phyloP scores from a whole-genome alignment of 2,888 invertebrate genomes.

The Trachelus troglodyta region DNA sequence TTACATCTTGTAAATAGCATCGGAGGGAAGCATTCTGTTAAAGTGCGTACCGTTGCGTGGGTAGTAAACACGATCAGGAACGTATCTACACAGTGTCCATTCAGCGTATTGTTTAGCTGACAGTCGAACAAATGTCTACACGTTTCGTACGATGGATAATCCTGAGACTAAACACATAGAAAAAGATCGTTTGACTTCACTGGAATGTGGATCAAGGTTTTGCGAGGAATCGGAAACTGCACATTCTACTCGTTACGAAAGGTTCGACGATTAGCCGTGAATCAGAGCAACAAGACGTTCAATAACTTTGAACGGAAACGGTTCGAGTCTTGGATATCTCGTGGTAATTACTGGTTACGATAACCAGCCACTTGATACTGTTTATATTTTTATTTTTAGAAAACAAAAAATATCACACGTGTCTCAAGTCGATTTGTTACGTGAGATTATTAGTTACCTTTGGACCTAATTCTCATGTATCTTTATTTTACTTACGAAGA shows the following conservation, averaged over 20 bases:
- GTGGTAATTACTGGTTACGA: not conserved
- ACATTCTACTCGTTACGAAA: not conserved
- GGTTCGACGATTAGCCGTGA: constrained; percentile 4
- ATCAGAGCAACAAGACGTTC: not conserved
- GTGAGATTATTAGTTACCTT: not conserved
- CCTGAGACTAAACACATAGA: not conserved
- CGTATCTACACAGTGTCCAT: not conserved
- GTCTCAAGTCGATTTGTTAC: not conserved
- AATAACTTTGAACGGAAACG: not conserved
- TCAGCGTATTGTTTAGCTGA: not conserved
- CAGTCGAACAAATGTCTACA: not conserved
- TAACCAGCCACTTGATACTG: not conserved
- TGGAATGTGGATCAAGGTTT: not conserved
- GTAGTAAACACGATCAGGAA: not conserved
- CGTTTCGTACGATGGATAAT: not conserved
- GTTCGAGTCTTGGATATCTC: not conserved
- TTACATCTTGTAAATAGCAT: not conserved
- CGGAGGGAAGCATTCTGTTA: not conserved
- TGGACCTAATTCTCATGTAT: not conserved
- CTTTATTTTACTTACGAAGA: not conserved
- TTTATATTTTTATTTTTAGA: not conserved
- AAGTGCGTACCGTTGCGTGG: not conserved
- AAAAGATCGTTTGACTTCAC: not conserved
- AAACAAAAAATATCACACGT: not conserved
- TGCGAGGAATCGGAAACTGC: not conserved